Evolutionary conservation across 2,797 vertebrate species (phyloP), one percentile per base, ranked within the genome.

Genomic region (Ispidina picta): DNA sequence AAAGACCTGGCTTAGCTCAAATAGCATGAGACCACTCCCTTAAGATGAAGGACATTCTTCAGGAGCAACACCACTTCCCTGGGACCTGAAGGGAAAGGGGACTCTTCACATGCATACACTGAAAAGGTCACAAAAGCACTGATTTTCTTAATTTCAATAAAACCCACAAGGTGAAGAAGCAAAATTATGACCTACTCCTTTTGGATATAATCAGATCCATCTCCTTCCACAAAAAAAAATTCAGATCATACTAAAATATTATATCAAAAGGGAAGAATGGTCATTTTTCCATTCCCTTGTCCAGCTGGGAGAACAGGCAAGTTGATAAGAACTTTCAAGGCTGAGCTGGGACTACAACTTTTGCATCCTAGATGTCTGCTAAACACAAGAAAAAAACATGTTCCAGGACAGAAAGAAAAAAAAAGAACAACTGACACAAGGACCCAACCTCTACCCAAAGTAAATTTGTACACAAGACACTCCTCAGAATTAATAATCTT

Each of bases 1-100:
- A 77, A 66, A 85, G 76, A 83, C 15, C 69, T 71, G 35, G 6
- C 37, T 88, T 33, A 84, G 68, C 65, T 78, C 54, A 83, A 69
- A 33, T 31, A 84, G 63, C 17, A 41, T 0, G 8, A 75, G 13
- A 64, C 6, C 0, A 3, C 3, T 69, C 29, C 37, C 4, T 3
- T 35, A 26, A 72, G 63, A 74, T 9, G 60, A 75, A 75, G 9
- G 9, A 6, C 35, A 31, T 82, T 69, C 46, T 74, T 91, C 56
- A 75, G 78, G 22, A 82, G 18, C 4, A 65, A 44, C 37, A 55
- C 6, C 14, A 25, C 35, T 79, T 59, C 37, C 51, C 22, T 4
- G 6, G 58, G 8, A 35, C 72, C 31, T 55, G 41, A 23, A 69
- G 12, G 10, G 10, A 78, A 43, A 66, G 23, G n/a, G 6, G 22